phyloP scores from a whole-genome alignment of 2,888 invertebrate species.

The Plagodis pulveraria region DNA sequence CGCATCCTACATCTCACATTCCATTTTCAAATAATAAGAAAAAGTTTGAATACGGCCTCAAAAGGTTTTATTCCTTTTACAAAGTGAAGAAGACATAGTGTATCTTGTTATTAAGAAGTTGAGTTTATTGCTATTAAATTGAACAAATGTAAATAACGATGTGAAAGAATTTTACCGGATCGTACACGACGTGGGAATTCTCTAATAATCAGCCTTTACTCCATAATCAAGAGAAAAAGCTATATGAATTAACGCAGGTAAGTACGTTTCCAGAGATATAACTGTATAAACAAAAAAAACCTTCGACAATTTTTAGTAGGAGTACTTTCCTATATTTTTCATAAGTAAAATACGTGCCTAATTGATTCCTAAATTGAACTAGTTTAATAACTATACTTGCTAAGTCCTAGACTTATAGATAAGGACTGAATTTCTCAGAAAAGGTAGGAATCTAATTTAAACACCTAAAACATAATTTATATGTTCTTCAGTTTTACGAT shows the following conservation, averaged over 20 bases:
- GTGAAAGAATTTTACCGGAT: background rate
- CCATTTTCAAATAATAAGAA: constrained; percentile 9
- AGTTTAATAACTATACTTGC: too few relatives aligned
- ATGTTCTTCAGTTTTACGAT: constrained; percentile 1
- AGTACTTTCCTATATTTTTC: too few relatives aligned
- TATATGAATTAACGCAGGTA: background rate
- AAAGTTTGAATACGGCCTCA: background rate
- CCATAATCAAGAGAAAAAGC: background rate
- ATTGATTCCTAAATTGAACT: too few relatives aligned
- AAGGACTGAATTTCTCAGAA: too few relatives aligned
- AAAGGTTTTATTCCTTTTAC: constrained; percentile 1
- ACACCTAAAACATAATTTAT: background rate
- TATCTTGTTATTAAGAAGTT: constrained; percentile 5
- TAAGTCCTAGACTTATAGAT: too few relatives aligned
- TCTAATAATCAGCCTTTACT: too few relatives aligned
- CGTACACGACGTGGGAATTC: too few relatives aligned
- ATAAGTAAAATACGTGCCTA: too few relatives aligned
- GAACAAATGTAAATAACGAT: constrained; percentile 11
- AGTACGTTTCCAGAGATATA: too few relatives aligned
- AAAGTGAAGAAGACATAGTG: background rate
- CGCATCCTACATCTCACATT: constrained; percentile 47
- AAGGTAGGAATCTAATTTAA: too few relatives aligned
- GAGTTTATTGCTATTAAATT: background rate
- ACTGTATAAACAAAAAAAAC: too few relatives aligned
- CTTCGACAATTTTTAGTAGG: too few relatives aligned